Base-by-base conservation (phyloP, 2,797 vertebrate species). In the Lates japonicus region DNA sequence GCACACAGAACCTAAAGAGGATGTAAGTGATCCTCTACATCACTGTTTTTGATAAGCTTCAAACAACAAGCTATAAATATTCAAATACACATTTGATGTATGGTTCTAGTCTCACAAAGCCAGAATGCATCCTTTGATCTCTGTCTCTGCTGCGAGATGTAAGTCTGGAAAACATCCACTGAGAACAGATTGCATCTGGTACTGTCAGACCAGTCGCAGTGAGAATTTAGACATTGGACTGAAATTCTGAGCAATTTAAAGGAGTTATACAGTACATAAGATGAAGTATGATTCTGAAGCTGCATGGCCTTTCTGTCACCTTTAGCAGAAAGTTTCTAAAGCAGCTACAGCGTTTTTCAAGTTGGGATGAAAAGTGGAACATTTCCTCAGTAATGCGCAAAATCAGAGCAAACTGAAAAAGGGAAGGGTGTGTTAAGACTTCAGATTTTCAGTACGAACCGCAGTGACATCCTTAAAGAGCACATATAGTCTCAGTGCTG, bases 161-260 rank as follows among this genome's bases (percentile, higher is more conserved):
- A 20, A 46, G 60, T 81, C 80, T 81, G 84, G 74, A 54, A 82
- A 80, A 46, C 66, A 55, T 84, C 81, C 39, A 19, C 58, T 25
- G 46, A 49, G 33, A 58, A 51, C 3, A 39, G 17, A 57, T 16
- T 25, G 12, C 2, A 7, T 57, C 61, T 74, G 78, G 29, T 22
- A 2, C 33, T 39, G 31, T n/a, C 10, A 0, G 4, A 63, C n/a
- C 25, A 65, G 37, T 49, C 44, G 48, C 0, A 1, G 19, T 5
- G 22, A 51, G 31, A 55, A 7, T 61, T 62, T 22, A 7, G 14
- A 75, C 49, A 11, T 29, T 2, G 49, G 13, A 6, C 39, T 29
- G 13, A 55, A 64, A 61, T 63, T 54, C 13, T 64, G 46, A 74
- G 37, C 22, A 39, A 31, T 57, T 51, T 59, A 35, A 74, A 54